phyloP scores from a whole-genome alignment of 1,140 invertebrate species.

The Propsilocerus akamusi region DNA sequence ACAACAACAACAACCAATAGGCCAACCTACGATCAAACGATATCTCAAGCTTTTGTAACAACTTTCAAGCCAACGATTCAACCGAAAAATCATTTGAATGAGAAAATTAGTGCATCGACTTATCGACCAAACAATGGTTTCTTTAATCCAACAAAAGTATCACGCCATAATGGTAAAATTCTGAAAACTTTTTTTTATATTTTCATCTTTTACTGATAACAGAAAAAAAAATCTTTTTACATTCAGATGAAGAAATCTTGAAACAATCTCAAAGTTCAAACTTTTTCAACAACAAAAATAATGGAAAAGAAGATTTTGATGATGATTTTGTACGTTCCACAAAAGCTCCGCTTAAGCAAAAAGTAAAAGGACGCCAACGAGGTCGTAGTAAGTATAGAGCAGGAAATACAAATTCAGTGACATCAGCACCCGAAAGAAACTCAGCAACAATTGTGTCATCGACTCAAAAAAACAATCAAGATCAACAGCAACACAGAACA shows the following conservation, averaged over 20 bases:
- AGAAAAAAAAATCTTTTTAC: neutral
- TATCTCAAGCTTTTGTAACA: neutral
- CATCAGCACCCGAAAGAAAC: neutral
- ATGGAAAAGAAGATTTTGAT: slow-evolving; percentile 23
- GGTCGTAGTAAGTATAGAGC: neutral
- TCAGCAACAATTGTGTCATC: neutral
- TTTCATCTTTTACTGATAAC: no score
- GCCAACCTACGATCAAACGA: slow-evolving; percentile 3
- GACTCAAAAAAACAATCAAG: no score
- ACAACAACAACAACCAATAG: slow-evolving; percentile 8
- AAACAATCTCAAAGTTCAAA: slow-evolving; percentile 40
- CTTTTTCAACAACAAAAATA: slow-evolving; percentile 39
- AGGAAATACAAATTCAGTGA: neutral
- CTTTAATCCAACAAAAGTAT: neutral
- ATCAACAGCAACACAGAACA: neutral
- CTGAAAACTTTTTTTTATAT: neutral
- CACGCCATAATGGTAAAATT: neutral
- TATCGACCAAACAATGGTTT: neutral
- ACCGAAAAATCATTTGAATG: neutral
- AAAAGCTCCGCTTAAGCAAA: neutral
- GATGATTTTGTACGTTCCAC: slow-evolving; percentile 21
- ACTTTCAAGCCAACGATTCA: neutral
- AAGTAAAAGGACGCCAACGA: neutral
- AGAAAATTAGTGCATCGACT: neutral
- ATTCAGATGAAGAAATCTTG: slow-evolving; percentile 28